Base-by-base conservation (phyloP, 2,113 vertebrate genomes). In the Pandion haliaetus region DNA sequence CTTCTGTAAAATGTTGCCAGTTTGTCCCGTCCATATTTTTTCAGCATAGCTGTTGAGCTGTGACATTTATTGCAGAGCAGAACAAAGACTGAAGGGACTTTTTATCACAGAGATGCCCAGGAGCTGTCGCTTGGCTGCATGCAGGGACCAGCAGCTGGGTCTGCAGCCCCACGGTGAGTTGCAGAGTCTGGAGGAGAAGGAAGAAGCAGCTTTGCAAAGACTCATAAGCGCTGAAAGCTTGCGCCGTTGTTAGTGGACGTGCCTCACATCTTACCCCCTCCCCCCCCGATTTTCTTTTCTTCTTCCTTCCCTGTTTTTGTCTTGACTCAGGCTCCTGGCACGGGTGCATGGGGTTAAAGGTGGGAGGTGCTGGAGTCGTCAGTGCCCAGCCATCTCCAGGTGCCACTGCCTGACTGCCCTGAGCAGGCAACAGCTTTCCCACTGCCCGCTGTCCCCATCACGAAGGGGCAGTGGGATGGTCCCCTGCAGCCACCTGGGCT, bases 101-200 rank as follows among this genome's bases (percentile, higher is more conserved):
- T 44, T 71, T 72, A 18, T 67, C 34, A 34, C 0, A 1, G 24
- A 15, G 57, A 17, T 54, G 28, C 36, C 36, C 58, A 66, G 74
- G 61, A 84, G 34, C 65, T 89, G 77, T 20, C 76, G 23, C 38
- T 34, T 87, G 80, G 40, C 86, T 84, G 26, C 4, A 1, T 59
- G 49, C 25, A 36, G 61, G 76, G 38, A 42, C 32, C 36, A 58
- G 62, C 66, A 77, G 38, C 25, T 4, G 2, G 8, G 47, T 79
- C 61, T 3, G 6, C 42, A 70, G 66, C 61, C 32, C 8, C 2
- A 0, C 0, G 2, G 38, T 0, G 1, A 45, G 29, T 18, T 82
- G 61, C 49, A 50, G 66, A 86, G 29, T 8, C n/a, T 40, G 66
- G 28, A 54, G 24, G 17, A 83, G 38, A 32, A 73, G 2, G 31